A percentile compares a stretch with the other conserved stretches of the same genome.
Conservation (phyloP, 1,140 invertebrate species). For the Drosophila kanapiae region DNA sequence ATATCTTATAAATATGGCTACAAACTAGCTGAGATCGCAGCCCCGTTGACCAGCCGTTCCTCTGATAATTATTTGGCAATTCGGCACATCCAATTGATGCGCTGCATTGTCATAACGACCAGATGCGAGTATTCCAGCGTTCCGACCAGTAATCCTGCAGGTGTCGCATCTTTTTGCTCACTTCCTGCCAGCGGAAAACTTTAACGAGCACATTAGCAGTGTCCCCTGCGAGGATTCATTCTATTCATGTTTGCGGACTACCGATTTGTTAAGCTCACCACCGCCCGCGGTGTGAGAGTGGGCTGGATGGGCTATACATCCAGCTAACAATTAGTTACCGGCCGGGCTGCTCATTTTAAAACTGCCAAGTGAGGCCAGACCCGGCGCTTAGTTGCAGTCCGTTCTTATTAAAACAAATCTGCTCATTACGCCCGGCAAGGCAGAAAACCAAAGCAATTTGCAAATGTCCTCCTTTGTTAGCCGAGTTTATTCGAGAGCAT, state of each 20-base stretch:
- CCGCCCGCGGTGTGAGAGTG: constrained; percentile 4
- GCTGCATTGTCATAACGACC: constrained; percentile 81
- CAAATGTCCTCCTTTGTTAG: constrained; percentile 74
- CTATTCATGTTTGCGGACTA: constrained; percentile 52
- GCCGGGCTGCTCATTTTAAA: constrained; percentile 75
- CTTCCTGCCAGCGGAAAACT: constrained; percentile 82
- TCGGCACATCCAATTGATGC: constrained; percentile 69
- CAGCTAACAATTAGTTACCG: constrained; percentile 60
- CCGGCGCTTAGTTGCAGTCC: constrained; percentile 65
- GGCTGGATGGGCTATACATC: constrained; percentile 4
- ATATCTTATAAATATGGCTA: neutral
- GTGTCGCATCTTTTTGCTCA: constrained; percentile 66
- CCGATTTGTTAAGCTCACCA: constrained; percentile 52
- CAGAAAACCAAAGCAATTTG: constrained; percentile 74
- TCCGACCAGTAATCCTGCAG: constrained; percentile 39
- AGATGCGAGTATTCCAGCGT: constrained; percentile 66
- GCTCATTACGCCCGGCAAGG: constrained; percentile 65
- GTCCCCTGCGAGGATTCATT: constrained; percentile 41
- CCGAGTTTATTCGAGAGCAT: constrained; percentile 58
- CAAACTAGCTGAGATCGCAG: neutral
- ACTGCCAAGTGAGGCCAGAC: constrained; percentile 58
- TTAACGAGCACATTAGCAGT: constrained; percentile 79
- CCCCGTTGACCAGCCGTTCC: constrained; percentile 16
- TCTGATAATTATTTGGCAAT: constrained; percentile 76
- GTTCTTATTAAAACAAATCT: constrained; percentile 79